phyloP scores from a whole-genome alignment of 2,797 vertebrate genomes.

The Sebastes iracundus region DNA sequence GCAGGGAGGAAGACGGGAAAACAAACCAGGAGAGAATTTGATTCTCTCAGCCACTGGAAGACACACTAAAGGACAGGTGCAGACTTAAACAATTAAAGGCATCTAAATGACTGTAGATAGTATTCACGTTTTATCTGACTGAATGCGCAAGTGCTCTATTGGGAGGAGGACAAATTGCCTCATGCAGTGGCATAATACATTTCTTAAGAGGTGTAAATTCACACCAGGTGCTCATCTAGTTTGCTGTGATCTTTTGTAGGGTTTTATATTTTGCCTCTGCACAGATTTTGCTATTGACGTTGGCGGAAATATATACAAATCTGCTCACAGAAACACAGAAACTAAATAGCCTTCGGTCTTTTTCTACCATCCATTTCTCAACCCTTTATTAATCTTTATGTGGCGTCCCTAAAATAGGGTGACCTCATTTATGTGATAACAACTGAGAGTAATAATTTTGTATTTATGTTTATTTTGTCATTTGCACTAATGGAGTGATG shows the following conservation, averaged over 20 bases:
- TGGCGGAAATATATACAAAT: neutral
- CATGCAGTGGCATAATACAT: neutral
- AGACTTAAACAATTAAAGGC: neutral
- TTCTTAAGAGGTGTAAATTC: neutral
- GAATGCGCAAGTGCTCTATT: neutral
- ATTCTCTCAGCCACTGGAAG: neutral
- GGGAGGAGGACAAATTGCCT: neutral
- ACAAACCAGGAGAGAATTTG: neutral
- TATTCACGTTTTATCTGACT: slow-evolving; percentile 7
- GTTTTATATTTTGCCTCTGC: neutral
- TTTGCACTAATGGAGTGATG: too few species aligned
- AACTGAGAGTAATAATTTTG: neutral
- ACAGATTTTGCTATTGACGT: neutral
- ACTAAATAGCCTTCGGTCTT: neutral
- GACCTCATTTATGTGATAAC: neutral
- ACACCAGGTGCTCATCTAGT: neutral
- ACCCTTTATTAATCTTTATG: slow-evolving; percentile 6
- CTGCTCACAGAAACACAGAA: neutral
- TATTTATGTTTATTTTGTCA: neutral
- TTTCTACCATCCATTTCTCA: neutral
- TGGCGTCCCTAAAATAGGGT: neutral
- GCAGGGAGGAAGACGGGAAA: neutral
- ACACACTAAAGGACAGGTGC: neutral
- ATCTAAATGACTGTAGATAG: neutral
- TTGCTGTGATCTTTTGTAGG: neutral